Percentiles rank a stretch among this genome's conserved stretches.
phyloP scores from a whole-genome alignment of 1,140 invertebrate species.

The Charaxes varanes region DNA sequence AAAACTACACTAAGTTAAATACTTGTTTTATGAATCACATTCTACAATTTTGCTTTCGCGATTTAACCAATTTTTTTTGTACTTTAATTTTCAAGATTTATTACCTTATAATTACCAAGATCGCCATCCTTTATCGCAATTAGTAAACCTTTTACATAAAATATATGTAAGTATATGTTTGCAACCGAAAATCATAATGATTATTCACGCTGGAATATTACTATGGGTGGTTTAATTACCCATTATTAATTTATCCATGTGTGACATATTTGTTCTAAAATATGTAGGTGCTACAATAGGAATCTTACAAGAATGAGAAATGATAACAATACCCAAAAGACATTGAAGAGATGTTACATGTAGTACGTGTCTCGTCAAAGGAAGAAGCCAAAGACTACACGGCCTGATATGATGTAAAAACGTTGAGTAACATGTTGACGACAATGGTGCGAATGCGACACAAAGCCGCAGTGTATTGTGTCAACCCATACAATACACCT shows the following conservation, averaged over 20 bases:
- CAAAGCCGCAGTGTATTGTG: slow-evolving; percentile 64
- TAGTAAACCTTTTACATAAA: too few species aligned
- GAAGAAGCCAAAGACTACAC: slow-evolving; percentile 52
- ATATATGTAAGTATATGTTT: too few species aligned
- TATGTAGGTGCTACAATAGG: background rate
- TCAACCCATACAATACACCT: slow-evolving; percentile 64
- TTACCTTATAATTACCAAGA: too few species aligned
- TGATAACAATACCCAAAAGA: slow-evolving; percentile 1
- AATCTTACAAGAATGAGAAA: slow-evolving; percentile 13
- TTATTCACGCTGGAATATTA: too few species aligned
- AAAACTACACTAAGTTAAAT: too few species aligned
- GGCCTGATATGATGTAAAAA: slow-evolving; percentile 64
- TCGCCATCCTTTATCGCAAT: too few species aligned
- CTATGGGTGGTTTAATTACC: too few species aligned
- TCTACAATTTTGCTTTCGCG: too few species aligned
- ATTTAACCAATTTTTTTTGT: too few species aligned
- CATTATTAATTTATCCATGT: background rate
- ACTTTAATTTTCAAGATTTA: too few species aligned
- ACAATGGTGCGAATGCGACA: slow-evolving; percentile 65
- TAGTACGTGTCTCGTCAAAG: slow-evolving; percentile 39
- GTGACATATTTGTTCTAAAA: background rate
- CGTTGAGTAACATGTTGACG: slow-evolving; percentile 66
- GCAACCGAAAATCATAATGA: too few species aligned
- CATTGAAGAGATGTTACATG: slow-evolving; percentile 4
- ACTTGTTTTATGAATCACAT: too few species aligned